Evolutionary conservation across 2,113 vertebrate species (phyloP), one percentile per base, ranked within the genome.

Genomic region (Ochotona princeps): DNA sequence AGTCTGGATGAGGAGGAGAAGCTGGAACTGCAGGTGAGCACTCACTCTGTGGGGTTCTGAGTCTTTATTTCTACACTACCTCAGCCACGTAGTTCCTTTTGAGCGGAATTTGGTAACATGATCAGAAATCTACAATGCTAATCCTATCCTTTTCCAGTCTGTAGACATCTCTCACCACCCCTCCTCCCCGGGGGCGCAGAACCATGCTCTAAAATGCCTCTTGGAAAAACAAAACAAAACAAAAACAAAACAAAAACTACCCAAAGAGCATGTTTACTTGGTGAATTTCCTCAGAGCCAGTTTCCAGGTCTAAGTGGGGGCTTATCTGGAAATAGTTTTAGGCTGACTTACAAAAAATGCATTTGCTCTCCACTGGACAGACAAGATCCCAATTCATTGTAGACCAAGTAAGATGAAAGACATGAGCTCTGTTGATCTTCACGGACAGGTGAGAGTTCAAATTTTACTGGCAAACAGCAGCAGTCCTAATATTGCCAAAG

Each of bases 1-100:
- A 98, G 98, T 70, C 97, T 98, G 7, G 98, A 98, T 92, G 90
- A 98, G n/a, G 98, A 98, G 13, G 98, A 98, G 90, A 98, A 98
- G 66, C 97, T 97, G 89, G 98, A 98, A 73, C 86, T 97, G 30
- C 98, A 98, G 98, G 98, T 98, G 96, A 98, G 97, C 47, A 3
- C 38, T 44, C 38, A 44, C 38, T 6, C 38, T 44, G 38, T 28
- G 7, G 2, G 1, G 1, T 26, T 35, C 15, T 49, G 20, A 28
- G 49, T 51, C 26, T 88, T 60, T 23, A 10, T 14, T 78, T 84
- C n/a, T 5, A 75, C 44, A 63, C 15, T n/a, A 11, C 18, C 35
- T 49, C 6, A 4, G 18, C 54, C 1, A 8, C 17, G 28, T 35
- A 5, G 49, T 30, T 69, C 35, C 10, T 14, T 70, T n/a, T 26